Conservation (phyloP, 2,113 vertebrate species). For the Ceratotherium simum region DNA sequence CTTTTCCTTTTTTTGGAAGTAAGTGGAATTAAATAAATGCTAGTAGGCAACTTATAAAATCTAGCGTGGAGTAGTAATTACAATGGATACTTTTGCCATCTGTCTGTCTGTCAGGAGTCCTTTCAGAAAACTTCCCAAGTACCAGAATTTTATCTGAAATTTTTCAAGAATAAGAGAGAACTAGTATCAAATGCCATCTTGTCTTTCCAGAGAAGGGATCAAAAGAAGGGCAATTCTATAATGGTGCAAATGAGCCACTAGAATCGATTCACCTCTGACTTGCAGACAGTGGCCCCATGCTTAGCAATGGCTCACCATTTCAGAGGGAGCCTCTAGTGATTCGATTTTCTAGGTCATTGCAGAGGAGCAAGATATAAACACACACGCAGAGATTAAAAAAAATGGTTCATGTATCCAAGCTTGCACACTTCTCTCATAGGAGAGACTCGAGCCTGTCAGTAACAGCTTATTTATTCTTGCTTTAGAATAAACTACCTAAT, state of each 20-base stretch:
- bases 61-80: neutral
- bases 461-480: neutral
- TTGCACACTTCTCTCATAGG: neutral
- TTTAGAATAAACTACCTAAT: slow-evolving; percentile 17
- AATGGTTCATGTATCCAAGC: too few species aligned
- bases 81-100: neutral
- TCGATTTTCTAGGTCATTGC: neutral
- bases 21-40: neutral
- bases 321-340: too few species aligned
- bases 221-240: neutral
- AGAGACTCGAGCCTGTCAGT: neutral
- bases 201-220: neutral
- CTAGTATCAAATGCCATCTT: neutral
- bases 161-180: neutral
- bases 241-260: neutral
- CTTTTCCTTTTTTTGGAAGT: neutral
- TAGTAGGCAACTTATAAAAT: neutral
- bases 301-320: neutral
- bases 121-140: slow-evolving; percentile 11
- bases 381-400: neutral
- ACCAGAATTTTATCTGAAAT: neutral
- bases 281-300: too few species aligned
- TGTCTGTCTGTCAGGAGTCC: neutral
- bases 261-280: neutral
- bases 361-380: neutral